These are phyloP conservation scores for Cheirogaleus major DNA, from an alignment of 2,797 vertebrate genomes.

Conservation along the genomic window DNA sequence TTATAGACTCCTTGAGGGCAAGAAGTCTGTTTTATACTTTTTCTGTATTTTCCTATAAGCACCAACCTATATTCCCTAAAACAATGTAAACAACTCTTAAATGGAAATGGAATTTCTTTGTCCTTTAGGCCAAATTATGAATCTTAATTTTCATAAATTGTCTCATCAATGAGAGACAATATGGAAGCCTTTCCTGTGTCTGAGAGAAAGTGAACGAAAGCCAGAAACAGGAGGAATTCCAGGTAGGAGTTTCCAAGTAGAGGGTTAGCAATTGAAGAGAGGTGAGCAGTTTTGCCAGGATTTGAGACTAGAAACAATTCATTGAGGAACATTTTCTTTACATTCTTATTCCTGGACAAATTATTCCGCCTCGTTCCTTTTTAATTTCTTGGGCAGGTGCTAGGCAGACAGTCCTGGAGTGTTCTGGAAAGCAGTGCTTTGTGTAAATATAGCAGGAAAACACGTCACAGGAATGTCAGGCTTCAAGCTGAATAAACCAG, in stretches of 20 bases:
- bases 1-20: background rate
- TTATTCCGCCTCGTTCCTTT: background rate
- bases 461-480: background rate
- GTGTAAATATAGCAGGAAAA: background rate
- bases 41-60: background rate
- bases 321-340: background rate
- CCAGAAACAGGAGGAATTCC: background rate
- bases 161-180: background rate
- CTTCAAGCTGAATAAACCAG: background rate
- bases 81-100: background rate
- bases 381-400: conserved; percentile 1
- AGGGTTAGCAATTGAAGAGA: background rate
- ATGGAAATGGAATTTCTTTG: background rate
- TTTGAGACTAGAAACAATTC: background rate
- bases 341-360: background rate
- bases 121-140: background rate
- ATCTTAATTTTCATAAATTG: background rate
- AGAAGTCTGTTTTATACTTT: background rate
- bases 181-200: background rate
- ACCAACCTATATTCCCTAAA: background rate
- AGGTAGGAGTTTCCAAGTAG: background rate
- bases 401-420: background rate
- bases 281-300: background rate
- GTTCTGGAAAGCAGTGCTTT: background rate
- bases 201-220: background rate